Percentiles rank a stretch among this genome's conserved stretches.
phyloP scores from a whole-genome alignment of 1,140 invertebrate genomes.

The Cherax destructor region DNA sequence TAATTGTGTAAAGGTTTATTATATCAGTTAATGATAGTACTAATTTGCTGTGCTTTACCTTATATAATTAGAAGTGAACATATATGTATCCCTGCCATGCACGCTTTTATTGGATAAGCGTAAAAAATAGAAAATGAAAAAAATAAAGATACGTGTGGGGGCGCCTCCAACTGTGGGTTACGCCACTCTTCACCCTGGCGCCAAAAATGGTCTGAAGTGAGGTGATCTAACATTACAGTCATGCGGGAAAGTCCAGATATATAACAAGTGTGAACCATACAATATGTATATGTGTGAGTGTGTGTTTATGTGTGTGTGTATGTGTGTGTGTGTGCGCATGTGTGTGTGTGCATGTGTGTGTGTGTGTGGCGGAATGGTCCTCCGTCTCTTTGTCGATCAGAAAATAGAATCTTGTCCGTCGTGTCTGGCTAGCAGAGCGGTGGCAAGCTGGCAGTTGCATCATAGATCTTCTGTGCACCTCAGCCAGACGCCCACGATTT shows the following conservation, averaged over 20 bases:
- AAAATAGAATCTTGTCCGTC: neutral
- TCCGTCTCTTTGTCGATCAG: neutral
- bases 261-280: neutral
- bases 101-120: neutral
- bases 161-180: neutral
- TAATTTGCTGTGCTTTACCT: too few species aligned
- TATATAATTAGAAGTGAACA: too few species aligned
- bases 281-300: neutral
- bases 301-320: neutral
- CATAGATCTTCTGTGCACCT: too few species aligned
- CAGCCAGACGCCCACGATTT: neutral
- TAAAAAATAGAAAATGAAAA: neutral
- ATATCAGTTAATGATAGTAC: too few species aligned
- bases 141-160: neutral
- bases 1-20: too few species aligned
- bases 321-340: neutral
- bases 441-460: neutral
- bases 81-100: neutral
- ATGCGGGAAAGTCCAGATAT: neutral
- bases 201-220: conserved; percentile 5
- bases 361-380: neutral
- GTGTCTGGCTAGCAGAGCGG: neutral
- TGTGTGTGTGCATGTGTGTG: neutral
- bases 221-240: neutral
- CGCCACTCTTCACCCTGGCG: neutral